Conservation (phyloP, 2,888 invertebrate species). For the Agapostemon virescens region DNA sequence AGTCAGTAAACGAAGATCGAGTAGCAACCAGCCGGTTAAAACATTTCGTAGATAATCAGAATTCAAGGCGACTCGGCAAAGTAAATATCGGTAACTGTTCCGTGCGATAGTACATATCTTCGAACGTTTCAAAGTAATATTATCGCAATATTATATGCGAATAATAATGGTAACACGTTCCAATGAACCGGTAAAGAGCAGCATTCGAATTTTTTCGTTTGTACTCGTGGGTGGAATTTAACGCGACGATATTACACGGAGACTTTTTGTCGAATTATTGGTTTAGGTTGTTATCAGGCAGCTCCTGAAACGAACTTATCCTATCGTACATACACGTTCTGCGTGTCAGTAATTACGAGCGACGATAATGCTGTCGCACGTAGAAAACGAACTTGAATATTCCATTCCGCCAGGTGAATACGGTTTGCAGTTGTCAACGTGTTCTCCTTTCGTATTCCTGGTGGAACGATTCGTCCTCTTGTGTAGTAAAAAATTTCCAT, state of each 20-base stretch:
- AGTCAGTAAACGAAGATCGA: conserved; percentile 43
- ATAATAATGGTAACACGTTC: conserved; percentile 5
- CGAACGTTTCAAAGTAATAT: conserved; percentile 15
- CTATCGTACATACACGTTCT: conserved; percentile 72
- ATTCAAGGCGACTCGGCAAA: conserved; percentile 2
- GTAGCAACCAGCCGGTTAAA: conserved; percentile 16
- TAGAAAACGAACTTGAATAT: conserved; percentile 72
- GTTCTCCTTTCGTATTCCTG: conserved; percentile 28
- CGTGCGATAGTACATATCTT: neutral
- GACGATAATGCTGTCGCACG: conserved; percentile 69
- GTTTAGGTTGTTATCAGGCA: conserved; percentile 68
- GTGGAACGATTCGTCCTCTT: conserved; percentile 15
- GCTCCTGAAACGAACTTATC: conserved; percentile 70
- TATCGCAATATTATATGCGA: neutral
- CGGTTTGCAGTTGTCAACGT: conserved; percentile 52
- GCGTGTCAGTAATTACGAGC: conserved; percentile 73
- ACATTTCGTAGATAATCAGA: conserved; percentile 24
- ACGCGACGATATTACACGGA: conserved; percentile 38
- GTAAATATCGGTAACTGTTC: neutral
- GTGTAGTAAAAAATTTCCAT: conserved; percentile 3
- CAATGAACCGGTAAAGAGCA: conserved; percentile 28
- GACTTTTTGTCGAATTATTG: conserved; percentile 63
- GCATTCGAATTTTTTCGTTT: conserved; percentile 23
- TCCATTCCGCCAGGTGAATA: conserved; percentile 76
- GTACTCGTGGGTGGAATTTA: conserved; percentile 25